These are phyloP conservation scores for Craseonycteris thonglongyai DNA, from an alignment of 2,113 vertebrate genomes.

Conservation along the genomic window DNA sequence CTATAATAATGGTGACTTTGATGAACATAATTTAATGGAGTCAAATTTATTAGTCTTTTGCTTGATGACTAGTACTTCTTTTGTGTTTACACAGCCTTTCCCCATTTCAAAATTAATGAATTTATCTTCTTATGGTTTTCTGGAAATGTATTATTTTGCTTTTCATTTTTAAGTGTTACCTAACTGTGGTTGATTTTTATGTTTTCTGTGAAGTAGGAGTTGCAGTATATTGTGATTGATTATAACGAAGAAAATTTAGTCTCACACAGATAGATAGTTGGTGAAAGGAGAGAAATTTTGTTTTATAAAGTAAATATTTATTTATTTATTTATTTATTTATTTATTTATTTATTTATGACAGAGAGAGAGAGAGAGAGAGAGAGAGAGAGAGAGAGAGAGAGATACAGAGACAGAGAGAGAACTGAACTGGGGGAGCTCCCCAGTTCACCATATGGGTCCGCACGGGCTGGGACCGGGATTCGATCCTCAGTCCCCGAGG, in stretches of 20 bases:
- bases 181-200: slow-evolving; percentile 4
- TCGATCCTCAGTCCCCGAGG: too few relatives aligned
- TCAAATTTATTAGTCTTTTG: neutral
- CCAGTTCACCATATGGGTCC: too few relatives aligned
- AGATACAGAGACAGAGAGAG: too few relatives aligned
- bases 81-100: slow-evolving; percentile 1
- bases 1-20: neutral
- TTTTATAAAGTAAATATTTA: too few relatives aligned
- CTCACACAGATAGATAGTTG: neutral
- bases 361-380: too few relatives aligned
- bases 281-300: slow-evolving; percentile 5
- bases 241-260: neutral
- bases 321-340: too few relatives aligned
- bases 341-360: too few relatives aligned
- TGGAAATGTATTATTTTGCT: neutral
- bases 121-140: neutral
- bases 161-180: neutral
- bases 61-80: neutral
- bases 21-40: slow-evolving; percentile 21
- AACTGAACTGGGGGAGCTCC: too few relatives aligned
- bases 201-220: neutral
- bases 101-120: neutral
- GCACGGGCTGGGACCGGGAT: too few relatives aligned
- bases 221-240: neutral
- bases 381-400: too few relatives aligned